Evolutionary conservation across 2,113 vertebrate species (phyloP).

Genomic region (Pelusios castaneus): DNA sequence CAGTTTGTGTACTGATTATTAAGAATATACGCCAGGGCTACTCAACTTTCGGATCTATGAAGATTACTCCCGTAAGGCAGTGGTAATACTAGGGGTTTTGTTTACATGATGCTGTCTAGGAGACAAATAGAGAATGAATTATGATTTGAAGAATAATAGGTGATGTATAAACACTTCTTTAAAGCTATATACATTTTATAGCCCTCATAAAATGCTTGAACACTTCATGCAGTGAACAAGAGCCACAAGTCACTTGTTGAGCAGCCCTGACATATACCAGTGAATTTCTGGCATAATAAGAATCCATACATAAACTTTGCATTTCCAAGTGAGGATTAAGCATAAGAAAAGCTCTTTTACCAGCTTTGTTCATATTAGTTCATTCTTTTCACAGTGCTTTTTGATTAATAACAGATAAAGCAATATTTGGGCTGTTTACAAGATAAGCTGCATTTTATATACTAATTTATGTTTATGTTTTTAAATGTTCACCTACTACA

Average conservation of each 20-base stretch:
- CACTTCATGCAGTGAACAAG: not conserved
- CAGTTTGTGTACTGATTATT: slow-evolving; percentile 65
- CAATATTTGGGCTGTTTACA: slow-evolving; percentile 77
- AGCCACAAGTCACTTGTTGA: not conserved
- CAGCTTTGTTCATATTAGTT: slow-evolving; percentile 63
- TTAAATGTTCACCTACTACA: not conserved
- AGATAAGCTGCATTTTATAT: slow-evolving; percentile 58
- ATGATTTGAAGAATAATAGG: not conserved
- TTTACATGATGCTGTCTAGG: not conserved
- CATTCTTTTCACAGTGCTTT: slow-evolving; percentile 38
- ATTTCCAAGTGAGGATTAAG: slow-evolving; percentile 57
- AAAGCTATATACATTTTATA: not conserved
- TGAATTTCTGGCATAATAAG: not conserved
- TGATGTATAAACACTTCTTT: not conserved
- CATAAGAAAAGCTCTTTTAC: slow-evolving; percentile 61
- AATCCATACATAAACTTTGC: slow-evolving; percentile 63
- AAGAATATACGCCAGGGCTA: not conserved
- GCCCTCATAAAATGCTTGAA: not conserved
- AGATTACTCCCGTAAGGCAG: not conserved
- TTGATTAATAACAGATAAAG: slow-evolving; percentile 42
- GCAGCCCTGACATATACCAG: slow-evolving; percentile 3
- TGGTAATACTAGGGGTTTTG: not conserved
- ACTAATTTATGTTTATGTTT: slow-evolving; percentile 6
- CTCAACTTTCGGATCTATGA: not conserved
- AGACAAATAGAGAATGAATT: not conserved